A percentile compares a stretch with the other conserved stretches of the same genome.
These are phyloP conservation scores for Maniola jurtina DNA, from an alignment of 1,140 invertebrate genomes.

Conservation along the genomic window DNA sequence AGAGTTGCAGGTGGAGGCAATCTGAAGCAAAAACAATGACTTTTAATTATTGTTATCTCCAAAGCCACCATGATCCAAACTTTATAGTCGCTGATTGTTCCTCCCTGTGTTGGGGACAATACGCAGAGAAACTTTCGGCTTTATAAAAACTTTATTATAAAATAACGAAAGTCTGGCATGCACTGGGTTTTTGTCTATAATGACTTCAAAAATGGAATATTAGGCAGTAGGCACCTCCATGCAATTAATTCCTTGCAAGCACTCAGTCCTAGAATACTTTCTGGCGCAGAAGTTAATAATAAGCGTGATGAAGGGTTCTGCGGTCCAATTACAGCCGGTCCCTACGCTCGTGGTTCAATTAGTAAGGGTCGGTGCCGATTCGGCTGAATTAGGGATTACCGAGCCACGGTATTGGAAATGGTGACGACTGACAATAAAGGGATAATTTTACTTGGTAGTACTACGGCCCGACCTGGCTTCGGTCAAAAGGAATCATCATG, in stretches of 20 bases:
- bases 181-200: no score
- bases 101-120: no score
- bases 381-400: conserved; percentile 29
- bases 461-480: no score
- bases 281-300: conserved; percentile 9
- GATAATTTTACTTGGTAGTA: background rate
- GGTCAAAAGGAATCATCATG: no score
- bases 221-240: background rate
- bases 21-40: conserved; percentile 83
- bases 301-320: conserved; percentile 11
- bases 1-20: conserved; percentile 93
- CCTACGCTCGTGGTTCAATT: conserved; percentile 29
- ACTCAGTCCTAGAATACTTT: conserved; percentile 4
- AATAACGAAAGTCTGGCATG: no score
- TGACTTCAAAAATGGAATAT: background rate
- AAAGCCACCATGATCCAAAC: no score
- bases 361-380: conserved; percentile 31
- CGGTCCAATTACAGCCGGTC: conserved; percentile 36
- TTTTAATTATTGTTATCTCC: no score
- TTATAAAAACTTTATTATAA: no score
- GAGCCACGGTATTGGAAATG: conserved; percentile 16
- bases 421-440: background rate
- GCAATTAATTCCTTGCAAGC: background rate
- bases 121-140: no score
- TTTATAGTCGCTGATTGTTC: no score